Base-by-base conservation (phyloP, 2,113 vertebrate genomes). In the Oenanthe oenanthe region DNA sequence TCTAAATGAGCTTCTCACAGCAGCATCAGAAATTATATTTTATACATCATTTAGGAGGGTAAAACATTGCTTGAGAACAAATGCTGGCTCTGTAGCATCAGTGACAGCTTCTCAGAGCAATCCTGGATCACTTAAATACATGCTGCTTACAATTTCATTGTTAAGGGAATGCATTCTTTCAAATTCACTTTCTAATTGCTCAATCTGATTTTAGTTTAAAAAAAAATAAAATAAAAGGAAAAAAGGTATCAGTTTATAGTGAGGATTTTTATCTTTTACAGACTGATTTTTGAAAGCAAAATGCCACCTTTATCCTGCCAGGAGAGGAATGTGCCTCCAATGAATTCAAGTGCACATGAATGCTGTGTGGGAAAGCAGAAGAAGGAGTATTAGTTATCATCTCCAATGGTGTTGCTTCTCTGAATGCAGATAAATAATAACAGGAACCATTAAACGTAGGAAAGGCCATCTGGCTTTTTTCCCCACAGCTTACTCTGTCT, bases 341-440 rank as follows among this genome's bases (percentile, higher is more conserved):
- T 66, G 93, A 83, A 91, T 51, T 34, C 7, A 63, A 83, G 15
- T 9, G 29, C 38, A 42, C 9, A 12, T 22, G 45, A 86, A 63
- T 42, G 36, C 43, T 97, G 89, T 5, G 3, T 95, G 89, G 86
- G 80, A 97, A 94, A 67, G 84, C 63, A 76, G 60, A 95, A 96
- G 58, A 42, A 74, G 80, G 78, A 93, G 48, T 78, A 73, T 94
- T 88, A 95, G 79, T 74, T 65, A 78, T 77, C 67, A 95, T 86
- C 68, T 96, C 88, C 90, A 96, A 89, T 82, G 93, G 63, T 91
- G 57, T 75, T 94, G 76, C 56, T 70, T 91, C 85, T 97, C 80
- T 89, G 78, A 66, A 72, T 95, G 80, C 73, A 96, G 67, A 97
- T 94, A 97, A 97, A 97, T 97, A 97, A 98, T 85, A 86, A 95